Evolutionary conservation across 1,140 invertebrate species (phyloP).

Genomic region (Zaprionus capensis): DNA sequence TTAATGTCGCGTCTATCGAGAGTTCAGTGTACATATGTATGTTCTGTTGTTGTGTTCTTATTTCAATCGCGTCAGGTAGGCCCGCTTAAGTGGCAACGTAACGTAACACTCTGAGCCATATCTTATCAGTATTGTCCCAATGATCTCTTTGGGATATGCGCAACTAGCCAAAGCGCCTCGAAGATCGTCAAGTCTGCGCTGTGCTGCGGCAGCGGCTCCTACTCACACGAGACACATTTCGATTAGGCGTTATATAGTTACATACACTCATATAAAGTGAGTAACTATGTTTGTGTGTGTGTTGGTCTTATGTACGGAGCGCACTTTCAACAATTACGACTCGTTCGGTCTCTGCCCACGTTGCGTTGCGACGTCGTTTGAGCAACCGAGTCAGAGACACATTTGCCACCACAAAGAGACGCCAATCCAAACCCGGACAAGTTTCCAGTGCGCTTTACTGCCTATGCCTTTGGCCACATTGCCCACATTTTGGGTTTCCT

Average conservation of each 20-base stretch:
- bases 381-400: slow-evolving; percentile 70
- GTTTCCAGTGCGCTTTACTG: slow-evolving; percentile 39
- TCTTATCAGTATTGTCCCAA: slow-evolving; percentile 47
- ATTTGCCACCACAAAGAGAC: slow-evolving; percentile 49
- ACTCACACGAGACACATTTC: slow-evolving; percentile 66
- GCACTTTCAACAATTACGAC: slow-evolving; percentile 82
- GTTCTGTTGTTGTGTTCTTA: slow-evolving; percentile 16
- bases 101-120: slow-evolving; percentile 9
- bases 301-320: slow-evolving; percentile 55
- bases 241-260: slow-evolving; percentile 71
- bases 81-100: slow-evolving; percentile 25
- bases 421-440: slow-evolving; percentile 40
- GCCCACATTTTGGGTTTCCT: slow-evolving; percentile 33
- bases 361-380: slow-evolving; percentile 67
- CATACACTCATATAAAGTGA: slow-evolving; percentile 17
- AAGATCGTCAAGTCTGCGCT: slow-evolving; percentile 31
- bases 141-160: slow-evolving; percentile 33
- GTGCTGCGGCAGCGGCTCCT: slow-evolving; percentile 44
- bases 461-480: slow-evolving; percentile 19
- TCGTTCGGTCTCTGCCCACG: slow-evolving; percentile 74
- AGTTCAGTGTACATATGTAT: neutral
- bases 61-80: slow-evolving; percentile 1
- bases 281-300: slow-evolving; percentile 29
- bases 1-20: neutral
- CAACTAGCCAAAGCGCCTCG: slow-evolving; percentile 29